These are phyloP conservation scores for Carassius gibelio DNA, from an alignment of 2,113 vertebrate genomes.

Conservation along the genomic window DNA sequence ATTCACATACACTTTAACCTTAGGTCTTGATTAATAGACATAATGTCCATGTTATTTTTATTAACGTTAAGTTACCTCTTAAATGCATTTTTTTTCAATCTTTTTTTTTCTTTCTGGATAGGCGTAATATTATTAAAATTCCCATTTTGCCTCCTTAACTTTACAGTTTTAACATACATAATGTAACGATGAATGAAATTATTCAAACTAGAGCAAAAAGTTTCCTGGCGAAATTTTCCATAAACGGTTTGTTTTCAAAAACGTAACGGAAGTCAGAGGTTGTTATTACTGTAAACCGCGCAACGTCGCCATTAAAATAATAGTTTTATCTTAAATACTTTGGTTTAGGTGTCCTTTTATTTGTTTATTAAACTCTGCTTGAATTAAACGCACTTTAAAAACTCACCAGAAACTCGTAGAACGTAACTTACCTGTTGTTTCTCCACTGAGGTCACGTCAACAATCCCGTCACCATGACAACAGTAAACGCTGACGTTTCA, in stretches of 20 bases:
- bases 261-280: not conserved
- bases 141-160: not conserved
- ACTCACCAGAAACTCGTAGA: not conserved
- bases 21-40: not conserved
- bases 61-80: not conserved
- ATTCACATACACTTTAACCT: not conserved
- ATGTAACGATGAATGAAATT: not conserved
- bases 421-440: not conserved
- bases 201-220: not conserved
- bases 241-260: not conserved
- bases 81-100: not conserved
- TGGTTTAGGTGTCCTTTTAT: not conserved
- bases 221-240: not conserved
- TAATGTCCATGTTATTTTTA: not conserved
- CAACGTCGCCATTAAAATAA: not conserved
- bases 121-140: not conserved
- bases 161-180: not conserved
- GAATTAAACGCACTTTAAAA: not conserved
- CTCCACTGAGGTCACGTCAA: conserved; percentile 11
- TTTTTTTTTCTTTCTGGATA: not conserved
- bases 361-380: not conserved
- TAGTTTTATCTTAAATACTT: not conserved
- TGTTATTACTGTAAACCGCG: not conserved
- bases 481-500: not conserved
- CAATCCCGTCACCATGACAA: conserved; percentile 40